These are phyloP conservation scores for Pteronotus mesoamericanus DNA, from an alignment of 2,797 vertebrate species.

Conservation along the genomic window DNA sequence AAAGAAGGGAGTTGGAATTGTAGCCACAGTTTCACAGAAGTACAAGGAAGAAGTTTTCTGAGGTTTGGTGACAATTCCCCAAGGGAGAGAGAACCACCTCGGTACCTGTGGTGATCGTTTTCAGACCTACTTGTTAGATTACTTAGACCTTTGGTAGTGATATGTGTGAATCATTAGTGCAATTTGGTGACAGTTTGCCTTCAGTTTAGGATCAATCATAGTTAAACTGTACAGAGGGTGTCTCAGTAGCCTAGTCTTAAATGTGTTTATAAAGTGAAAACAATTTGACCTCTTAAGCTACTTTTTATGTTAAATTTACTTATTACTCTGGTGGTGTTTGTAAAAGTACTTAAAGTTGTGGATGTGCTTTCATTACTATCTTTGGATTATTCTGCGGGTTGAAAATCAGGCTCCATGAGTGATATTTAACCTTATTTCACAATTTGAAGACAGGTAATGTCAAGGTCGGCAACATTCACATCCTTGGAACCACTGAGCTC, in stretches of 20 bases:
- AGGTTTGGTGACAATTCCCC: neutral
- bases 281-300: neutral
- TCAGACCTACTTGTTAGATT: neutral
- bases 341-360: neutral
- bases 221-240: neutral
- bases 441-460: neutral
- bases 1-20: neutral
- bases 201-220: neutral
- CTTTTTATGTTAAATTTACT: neutral
- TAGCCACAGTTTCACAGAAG: neutral
- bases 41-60: neutral
- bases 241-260: neutral
- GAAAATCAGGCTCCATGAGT: neutral
- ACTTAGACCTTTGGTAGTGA: neutral
- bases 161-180: neutral
- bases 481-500: neutral
- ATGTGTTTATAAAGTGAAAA: neutral
- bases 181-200: neutral
- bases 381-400: neutral
- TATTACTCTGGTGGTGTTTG: neutral
- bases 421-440: neutral
- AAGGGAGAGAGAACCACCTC: neutral
- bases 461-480: neutral
- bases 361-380: neutral
- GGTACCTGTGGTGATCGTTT: neutral